Base-by-base conservation (phyloP, 2,888 invertebrate genomes). In the Aleiodes alternator region DNA sequence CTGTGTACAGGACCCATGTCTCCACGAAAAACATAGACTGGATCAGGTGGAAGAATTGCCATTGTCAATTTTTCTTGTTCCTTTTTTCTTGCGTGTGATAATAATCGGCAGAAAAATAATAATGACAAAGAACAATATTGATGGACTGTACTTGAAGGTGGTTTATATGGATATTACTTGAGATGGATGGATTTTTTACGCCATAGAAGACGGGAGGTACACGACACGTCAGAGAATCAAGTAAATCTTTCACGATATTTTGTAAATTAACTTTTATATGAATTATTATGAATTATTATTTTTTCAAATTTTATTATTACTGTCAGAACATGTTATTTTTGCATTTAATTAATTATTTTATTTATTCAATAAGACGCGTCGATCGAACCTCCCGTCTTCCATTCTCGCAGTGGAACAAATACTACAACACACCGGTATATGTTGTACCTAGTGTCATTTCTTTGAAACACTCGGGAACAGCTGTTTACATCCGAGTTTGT, bases 21-120 rank as follows among this genome's bases (percentile, higher is more conserved):
- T 79, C 93, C 92, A 83, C 94, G 93, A 81, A 96, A 92, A 73
- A 93, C 92, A 89, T 93, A 96, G 83, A 94, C 92, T 76, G 96
- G 95, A 90, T 95, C 95, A 71, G 95, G 95, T 80, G 95, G 94
- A 90, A 94, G 90, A 84, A 94, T 92, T 87, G 94, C 94, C 95
- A 81, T 81, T 53, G 14, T 73, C 14, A 1, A 34, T 23, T 23
- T 23, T 23, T 1, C 2, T 43, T 75, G 57, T 69, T 50, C 9
- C 23, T 4, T 14, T 38, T 11, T 29, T 38, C 51, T 34, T 38
- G 34, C 72, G 7, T 12, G 31, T 38, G 29, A 55, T 23, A 16
- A 43, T 43, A n/a, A 56, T 38, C 34, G 3, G 3, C 43, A 38
- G n/a, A 5, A 23, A 31, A 29, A 64, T 34, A 8, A 38, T 38